Percentiles rank a stretch among this genome's conserved stretches.
phyloP scores from a whole-genome alignment of 2,797 vertebrate species.

The Enteromius thamalakanensis region DNA sequence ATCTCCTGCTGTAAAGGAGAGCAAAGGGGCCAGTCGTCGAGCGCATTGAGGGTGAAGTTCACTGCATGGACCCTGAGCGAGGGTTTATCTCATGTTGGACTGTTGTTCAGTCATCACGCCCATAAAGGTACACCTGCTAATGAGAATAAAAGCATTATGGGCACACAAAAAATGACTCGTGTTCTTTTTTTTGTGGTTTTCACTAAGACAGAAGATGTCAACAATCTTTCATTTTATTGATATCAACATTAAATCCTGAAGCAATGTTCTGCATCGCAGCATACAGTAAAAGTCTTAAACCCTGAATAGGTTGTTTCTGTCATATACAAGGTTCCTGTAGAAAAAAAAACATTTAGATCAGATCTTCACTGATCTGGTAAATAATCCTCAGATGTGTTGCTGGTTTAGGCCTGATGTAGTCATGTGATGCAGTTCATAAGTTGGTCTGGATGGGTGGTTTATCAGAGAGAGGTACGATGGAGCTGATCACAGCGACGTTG shows the following conservation, averaged over 20 bases:
- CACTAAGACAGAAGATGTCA: not conserved
- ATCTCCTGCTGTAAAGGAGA: not conserved
- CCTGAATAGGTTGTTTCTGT: not conserved
- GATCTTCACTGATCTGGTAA: not conserved
- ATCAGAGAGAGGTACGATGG: conserved; percentile 40
- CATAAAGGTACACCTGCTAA: conserved; percentile 26
- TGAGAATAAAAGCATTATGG: conserved; percentile 53
- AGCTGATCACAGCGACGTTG: conserved; percentile 57
- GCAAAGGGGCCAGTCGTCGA: not conserved
- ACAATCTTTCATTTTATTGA: not conserved
- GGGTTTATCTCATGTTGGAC: conserved; percentile 6
- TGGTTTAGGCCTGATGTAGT: not conserved
- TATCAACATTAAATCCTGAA: not conserved
- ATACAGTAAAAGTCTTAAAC: not conserved
- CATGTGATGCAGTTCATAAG: conserved; percentile 56
- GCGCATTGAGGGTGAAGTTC: not conserved
- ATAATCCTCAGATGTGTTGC: not conserved
- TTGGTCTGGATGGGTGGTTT: conserved; percentile 64
- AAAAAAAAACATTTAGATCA: not conserved
- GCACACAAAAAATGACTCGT: conserved; percentile 49
- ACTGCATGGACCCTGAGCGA: conserved; percentile 15
- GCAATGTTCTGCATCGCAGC: not conserved
- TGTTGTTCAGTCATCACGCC: not conserved
- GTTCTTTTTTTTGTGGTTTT: not conserved
- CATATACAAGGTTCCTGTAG: not conserved